These are phyloP conservation scores for Cryptoprocta ferox DNA, from an alignment of 2,797 vertebrate species.

Conservation along the genomic window DNA sequence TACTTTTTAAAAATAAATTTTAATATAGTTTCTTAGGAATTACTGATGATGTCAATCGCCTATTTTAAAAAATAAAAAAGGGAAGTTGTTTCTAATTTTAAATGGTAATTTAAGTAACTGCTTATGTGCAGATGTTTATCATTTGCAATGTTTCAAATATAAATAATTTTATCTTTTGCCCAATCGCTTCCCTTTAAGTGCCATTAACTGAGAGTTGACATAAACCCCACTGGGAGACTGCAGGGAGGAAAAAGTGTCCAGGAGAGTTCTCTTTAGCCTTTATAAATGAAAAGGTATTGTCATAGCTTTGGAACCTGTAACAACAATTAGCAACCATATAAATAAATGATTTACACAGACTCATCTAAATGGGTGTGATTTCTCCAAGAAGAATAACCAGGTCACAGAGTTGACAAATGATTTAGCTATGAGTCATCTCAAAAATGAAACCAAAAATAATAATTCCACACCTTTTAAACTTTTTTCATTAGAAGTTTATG, in stretches of 20 bases:
- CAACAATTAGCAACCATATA: background rate
- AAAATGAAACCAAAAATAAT: constrained; percentile 34
- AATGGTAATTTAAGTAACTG: constrained; percentile 46
- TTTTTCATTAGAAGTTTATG: background rate
- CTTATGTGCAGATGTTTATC: constrained; percentile 32
- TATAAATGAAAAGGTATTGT: constrained; percentile 29
- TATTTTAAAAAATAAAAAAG: constrained; percentile 35
- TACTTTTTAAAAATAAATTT: constrained; percentile 22
- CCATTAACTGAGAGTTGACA: background rate
- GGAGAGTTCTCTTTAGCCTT: background rate
- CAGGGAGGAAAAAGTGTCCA: background rate
- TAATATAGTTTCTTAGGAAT: constrained; percentile 31
- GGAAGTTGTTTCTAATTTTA: constrained; percentile 65
- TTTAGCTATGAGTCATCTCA: constrained; percentile 62
- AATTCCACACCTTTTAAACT: background rate
- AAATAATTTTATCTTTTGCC: constrained; percentile 39
- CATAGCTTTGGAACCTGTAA: constrained; percentile 20
- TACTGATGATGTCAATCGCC: background rate
- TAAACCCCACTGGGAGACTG: background rate
- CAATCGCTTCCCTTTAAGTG: background rate
- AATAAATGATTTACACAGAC: constrained; percentile 54
- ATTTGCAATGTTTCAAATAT: background rate
- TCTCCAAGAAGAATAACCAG: constrained; percentile 50
- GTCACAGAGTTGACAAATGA: constrained; percentile 40
- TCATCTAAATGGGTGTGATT: constrained; percentile 60